Conservation (phyloP, 2,113 vertebrate genomes). For the Macaca mulatta region DNA sequence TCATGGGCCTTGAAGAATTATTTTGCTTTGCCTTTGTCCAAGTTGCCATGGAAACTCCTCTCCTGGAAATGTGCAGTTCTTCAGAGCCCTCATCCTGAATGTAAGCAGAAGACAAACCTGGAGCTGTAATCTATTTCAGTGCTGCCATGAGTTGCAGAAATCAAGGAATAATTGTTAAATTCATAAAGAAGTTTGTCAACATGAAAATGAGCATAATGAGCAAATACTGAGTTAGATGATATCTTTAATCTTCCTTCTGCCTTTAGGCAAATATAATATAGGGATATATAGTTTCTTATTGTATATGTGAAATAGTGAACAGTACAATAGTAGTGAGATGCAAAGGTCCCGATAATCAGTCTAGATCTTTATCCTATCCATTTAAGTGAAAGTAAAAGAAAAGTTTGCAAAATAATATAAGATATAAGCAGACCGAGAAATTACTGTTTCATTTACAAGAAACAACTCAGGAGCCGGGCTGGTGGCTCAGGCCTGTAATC, state of each 20-base stretch:
- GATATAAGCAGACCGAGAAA: not conserved
- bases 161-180: slow-evolving; percentile 36
- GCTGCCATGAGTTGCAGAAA: not conserved
- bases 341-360: not conserved
- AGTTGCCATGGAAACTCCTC: slow-evolving; percentile 78
- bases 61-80: slow-evolving; percentile 58
- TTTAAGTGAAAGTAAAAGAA: not conserved
- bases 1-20: slow-evolving; percentile 57
- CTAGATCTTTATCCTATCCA: not conserved
- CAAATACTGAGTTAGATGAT: not conserved
- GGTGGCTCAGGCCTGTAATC: too few relatives aligned
- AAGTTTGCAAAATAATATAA: slow-evolving; percentile 5
- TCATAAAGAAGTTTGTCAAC: slow-evolving; percentile 37
- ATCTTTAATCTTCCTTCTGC: not conserved
- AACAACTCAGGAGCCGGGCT: not conserved
- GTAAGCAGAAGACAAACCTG: slow-evolving; percentile 36
- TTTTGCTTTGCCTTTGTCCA: slow-evolving; percentile 69
- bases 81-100: slow-evolving; percentile 25
- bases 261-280: slow-evolving; percentile 4
- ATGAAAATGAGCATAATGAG: slow-evolving; percentile 46
- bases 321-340: not conserved
- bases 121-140: slow-evolving; percentile 28
- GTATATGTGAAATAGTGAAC: not conserved
- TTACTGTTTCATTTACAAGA: not conserved
- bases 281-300: not conserved